Evolutionary conservation across 2,888 invertebrate genomes (phyloP), one percentile per base, ranked within the genome.

Genomic region (Pocota personata): DNA sequence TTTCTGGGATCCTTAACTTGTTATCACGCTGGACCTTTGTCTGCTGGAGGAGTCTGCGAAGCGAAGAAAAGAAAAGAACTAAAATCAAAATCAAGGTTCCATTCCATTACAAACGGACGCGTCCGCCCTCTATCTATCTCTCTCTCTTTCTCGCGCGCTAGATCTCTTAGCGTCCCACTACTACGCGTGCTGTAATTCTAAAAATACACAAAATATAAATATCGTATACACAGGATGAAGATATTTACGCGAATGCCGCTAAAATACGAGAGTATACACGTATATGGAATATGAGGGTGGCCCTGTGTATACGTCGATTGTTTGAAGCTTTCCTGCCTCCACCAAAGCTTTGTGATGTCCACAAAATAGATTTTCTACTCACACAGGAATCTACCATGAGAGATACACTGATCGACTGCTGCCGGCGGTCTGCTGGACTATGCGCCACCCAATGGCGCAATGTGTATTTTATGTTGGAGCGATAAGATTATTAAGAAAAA

Each of bases 141-240:
- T 80, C 27, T 37, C 71, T 37, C 57, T 3, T 48, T 43, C 35
- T 37, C 58, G n/a, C n/a, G n/a, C n/a, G n/a, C n/a, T n/a, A n/a
- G n/a, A n/a, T n/a, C n/a, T n/a, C n/a, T n/a, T n/a, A n/a, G n/a
- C n/a, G n/a, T n/a, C 35, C 50, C 50, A 84, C 86, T 77, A 86
- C 80, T 82, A 86, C 86, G 86, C 80, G 86, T 82, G 86, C 72
- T 86, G 86, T 86, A 82, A 82, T 86, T 86, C 86, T 86, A 86
- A 86, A 86, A 86, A 86, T 86, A 86, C 71, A 69, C 82, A 86
- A 82, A 80, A 71, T 82, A 82, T 75, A 82, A 82, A 82, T 86
- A 82, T 71, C 80, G 82, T 76, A 76, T 67, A 76, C 57, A 86
- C 82, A 82, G 76, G 76, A 77, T 80, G 80, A 67, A 77, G 72